Evolutionary conservation across 92 coral and sea anemone species (phyloP).

Genomic region (Palythoa heliodiscus): DNA sequence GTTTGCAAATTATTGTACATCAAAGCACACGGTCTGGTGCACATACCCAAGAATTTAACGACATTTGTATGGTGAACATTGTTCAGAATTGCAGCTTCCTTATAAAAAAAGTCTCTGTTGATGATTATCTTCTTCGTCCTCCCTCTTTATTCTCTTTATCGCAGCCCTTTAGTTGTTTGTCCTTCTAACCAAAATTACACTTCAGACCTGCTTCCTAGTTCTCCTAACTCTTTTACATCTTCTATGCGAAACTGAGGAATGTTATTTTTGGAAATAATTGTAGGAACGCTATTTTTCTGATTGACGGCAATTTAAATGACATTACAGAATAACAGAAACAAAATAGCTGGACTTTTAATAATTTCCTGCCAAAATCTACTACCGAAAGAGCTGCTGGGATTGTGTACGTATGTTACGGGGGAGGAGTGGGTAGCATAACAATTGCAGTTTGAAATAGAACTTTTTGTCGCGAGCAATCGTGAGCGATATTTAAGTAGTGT

Average conservation of each 20-base stretch:
- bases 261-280: too few relatives aligned
- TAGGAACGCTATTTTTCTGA: too few relatives aligned
- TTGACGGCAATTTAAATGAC: too few relatives aligned
- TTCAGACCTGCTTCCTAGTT: conserved; percentile 44
- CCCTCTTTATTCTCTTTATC: conserved; percentile 35
- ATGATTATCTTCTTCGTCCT: conserved; percentile 29
- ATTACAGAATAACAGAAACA: too few relatives aligned
- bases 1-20: too few relatives aligned
- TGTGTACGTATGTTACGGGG: not conserved
- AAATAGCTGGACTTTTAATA: too few relatives aligned
- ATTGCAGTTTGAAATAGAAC: too few relatives aligned
- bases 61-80: not conserved
- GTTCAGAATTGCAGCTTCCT: conserved; percentile 49
- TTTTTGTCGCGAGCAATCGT: not conserved
- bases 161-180: conserved; percentile 22
- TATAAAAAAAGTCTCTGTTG: conserved; percentile 34
- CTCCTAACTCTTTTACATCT: conserved; percentile 29
- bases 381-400: too few relatives aligned
- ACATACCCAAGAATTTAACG: conserved; percentile 24
- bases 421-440: not conserved
- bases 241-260: not conserved
- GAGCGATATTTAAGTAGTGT: too few relatives aligned
- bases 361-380: too few relatives aligned
- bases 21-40: conserved; percentile 13
- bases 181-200: conserved; percentile 33